Evolutionary conservation across 35 echinoderm and acorn worm species (phyloP), one percentile per base, ranked within the genome.

Genomic region (Lytechinus pictus): DNA sequence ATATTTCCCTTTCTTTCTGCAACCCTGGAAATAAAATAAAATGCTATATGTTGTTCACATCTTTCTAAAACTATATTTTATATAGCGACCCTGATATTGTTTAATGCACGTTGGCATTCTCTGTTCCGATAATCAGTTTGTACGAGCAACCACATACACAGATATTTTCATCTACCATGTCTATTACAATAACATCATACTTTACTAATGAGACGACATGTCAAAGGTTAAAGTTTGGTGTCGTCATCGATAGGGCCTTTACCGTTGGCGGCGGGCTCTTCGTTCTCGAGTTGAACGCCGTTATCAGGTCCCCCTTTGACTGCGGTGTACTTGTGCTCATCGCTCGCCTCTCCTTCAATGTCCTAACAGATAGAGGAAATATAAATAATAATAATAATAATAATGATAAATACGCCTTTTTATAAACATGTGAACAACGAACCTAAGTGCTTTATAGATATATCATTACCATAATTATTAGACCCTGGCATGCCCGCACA

Each of bases 171-270:
- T 44, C 33, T 44, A 44, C 2, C 33, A 44, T 44, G 33, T 44
- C 33, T 44, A 44, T 44, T 2, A 44, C 66, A 14, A 19, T n/a
- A 44, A 44, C 33, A 44, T 44, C 33, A 9, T 8, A 5, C n/a
- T 79, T 7, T n/a, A 14, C 66, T n/a, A 79, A 79, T 24, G 66
- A 79, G 66, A 19, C 66, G 5, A 16, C 6, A 79, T 79, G 66
- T 79, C 66, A 79, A 79, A 79, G 66, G 66, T 90, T 90, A 90
- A 90, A 90, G 88, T 29, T 90, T 90, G 10, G 88, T 90, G 88
- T 90, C 88, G 88, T 52, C 88, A 52, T 90, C 88, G 14, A 54
- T 10, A 4, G 88, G 29, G 88, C 9, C 11, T 27, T 90, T 90
- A 4, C 88, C 88, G 88, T 90, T 90, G 29, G 10, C 52, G 7